A percentile compares a stretch with the other conserved stretches of the same genome.
Conservation (phyloP, 2,888 invertebrate species). For the Drosophila diplacantha region DNA sequence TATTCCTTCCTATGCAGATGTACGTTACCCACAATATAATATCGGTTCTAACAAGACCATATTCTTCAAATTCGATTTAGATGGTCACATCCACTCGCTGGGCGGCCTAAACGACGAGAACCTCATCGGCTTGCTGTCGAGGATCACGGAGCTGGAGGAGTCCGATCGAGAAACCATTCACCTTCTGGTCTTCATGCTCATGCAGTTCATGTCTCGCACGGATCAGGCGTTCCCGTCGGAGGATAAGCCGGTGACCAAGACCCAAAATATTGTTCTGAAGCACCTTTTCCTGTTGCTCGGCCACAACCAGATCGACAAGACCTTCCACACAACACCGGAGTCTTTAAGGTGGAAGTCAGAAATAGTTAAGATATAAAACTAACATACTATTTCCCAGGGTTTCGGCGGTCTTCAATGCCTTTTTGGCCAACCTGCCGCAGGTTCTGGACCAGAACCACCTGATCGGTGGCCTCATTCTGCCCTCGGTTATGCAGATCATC, state of each 20-base stretch:
- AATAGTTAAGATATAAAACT: not conserved
- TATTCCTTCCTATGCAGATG: conserved; percentile 17
- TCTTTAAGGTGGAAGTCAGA: conserved; percentile 83
- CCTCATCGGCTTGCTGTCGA: conserved; percentile 87
- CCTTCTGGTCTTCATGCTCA: conserved; percentile 93
- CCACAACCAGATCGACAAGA: conserved; percentile 93
- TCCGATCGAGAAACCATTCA: conserved; percentile 97
- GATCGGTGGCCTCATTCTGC: conserved; percentile 93
- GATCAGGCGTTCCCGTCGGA: conserved; percentile 92
- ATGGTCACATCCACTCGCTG: conserved; percentile 90
- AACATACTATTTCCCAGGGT: conserved; percentile 79
- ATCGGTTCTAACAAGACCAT: not conserved
- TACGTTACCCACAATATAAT: not conserved
- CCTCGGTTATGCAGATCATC: conserved; percentile 88
- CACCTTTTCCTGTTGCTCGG: conserved; percentile 95
- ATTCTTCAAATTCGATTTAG: conserved; percentile 76
- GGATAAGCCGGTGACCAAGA: conserved; percentile 87
- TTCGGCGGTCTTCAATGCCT: conserved; percentile 97
- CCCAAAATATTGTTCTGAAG: conserved; percentile 91
- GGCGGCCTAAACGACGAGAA: conserved; percentile 90
- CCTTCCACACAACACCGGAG: conserved; percentile 93
- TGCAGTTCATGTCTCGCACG: conserved; percentile 94
- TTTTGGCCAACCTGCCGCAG: conserved; percentile 94
- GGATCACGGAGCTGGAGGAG: conserved; percentile 95
- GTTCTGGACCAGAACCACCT: conserved; percentile 96